Evolutionary conservation across 2,888 invertebrate genomes (phyloP).

Genomic region (Nycteola revayana): DNA sequence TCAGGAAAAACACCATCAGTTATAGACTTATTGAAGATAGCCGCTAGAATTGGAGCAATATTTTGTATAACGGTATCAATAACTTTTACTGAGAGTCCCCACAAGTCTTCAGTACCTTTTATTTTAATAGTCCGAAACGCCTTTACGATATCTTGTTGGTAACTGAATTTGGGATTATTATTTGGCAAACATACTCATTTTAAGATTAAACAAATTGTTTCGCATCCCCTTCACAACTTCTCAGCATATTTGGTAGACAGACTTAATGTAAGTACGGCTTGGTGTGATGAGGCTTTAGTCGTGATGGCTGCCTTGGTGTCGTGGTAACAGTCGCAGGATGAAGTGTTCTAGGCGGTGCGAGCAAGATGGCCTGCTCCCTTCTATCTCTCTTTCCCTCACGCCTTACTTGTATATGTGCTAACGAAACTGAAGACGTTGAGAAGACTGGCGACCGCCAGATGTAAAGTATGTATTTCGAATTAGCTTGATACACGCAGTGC

Average conservation of each 20-base stretch:
- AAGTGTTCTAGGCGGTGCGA: constrained; percentile 62
- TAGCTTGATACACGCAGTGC: constrained; percentile 31
- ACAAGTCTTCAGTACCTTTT: no score
- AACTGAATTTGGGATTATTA: no score
- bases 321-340: constrained; percentile 54
- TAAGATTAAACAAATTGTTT: no score
- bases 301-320: constrained; percentile 44
- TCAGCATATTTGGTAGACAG: constrained; percentile 50
- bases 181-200: no score
- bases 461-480: constrained; percentile 32
- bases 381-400: constrained; percentile 57
- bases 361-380: constrained; percentile 78
- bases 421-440: constrained; percentile 61
- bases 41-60: no score
- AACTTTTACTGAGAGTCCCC: no score
- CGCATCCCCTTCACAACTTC: constrained; percentile 9
- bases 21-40: no score
- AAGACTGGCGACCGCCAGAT: constrained; percentile 21
- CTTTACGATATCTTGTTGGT: no score
- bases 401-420: constrained; percentile 52
- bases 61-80: no score
- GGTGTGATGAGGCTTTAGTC: constrained; percentile 49
- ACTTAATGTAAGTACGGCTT: constrained; percentile 54
- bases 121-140: no score
- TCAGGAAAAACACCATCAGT: no score